Percentiles rank a stretch among this genome's conserved stretches.
Conservation (phyloP, 2,888 invertebrate species). For the Phyllotreta striolata region DNA sequence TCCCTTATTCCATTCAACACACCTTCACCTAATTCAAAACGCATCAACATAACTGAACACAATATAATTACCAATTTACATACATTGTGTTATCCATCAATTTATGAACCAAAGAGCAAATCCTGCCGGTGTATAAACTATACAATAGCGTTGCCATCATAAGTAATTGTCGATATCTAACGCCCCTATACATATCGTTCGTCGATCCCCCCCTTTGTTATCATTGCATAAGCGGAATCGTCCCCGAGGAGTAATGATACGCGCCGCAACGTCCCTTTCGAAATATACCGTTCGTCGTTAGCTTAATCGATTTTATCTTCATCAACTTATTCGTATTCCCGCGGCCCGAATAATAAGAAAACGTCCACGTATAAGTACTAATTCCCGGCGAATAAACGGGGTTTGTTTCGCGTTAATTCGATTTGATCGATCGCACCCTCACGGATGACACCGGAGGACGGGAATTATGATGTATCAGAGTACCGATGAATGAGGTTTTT, state of each 20-base stretch:
- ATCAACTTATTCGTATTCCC: constrained; percentile 29
- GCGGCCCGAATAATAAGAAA: constrained; percentile 28
- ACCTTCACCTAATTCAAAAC: too few species aligned
- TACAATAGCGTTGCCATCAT: constrained; percentile 5
- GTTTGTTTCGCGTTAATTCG: background rate
- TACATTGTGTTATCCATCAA: too few species aligned
- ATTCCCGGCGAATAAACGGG: constrained; percentile 18
- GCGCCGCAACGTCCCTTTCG: constrained; percentile 44
- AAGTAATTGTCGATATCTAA: constrained; percentile 32
- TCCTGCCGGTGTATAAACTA: background rate
- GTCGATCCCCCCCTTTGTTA: constrained; percentile 40
- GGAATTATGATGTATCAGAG: background rate
- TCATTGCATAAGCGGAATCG: constrained; percentile 40
- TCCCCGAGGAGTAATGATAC: constrained; percentile 46
- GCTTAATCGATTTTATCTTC: constrained; percentile 45
- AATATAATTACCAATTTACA: too few species aligned
- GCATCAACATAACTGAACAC: too few species aligned
- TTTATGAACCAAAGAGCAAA: too few species aligned
- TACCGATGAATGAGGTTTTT: too few species aligned
- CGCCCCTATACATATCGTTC: constrained; percentile 31
- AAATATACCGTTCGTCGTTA: constrained; percentile 44
- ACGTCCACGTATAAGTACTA: constrained; percentile 35
- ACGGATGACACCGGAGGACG: background rate
- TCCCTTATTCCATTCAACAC: too few species aligned
- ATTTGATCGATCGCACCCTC: background rate